phyloP scores from a whole-genome alignment of 2,797 vertebrate genomes.

The Sebastiscus albofasciatus region DNA sequence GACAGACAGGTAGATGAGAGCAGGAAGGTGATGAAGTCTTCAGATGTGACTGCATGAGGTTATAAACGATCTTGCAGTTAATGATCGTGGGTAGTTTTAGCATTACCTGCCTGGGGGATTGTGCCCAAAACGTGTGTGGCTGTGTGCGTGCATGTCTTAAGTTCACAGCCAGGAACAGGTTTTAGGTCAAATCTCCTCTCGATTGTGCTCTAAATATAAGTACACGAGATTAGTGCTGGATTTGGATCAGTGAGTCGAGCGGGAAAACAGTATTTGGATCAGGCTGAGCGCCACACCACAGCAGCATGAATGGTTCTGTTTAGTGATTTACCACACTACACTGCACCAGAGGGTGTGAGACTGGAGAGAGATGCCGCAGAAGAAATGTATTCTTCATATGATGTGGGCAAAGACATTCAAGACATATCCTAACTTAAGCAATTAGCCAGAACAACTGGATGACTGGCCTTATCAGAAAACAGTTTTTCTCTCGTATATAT shows the following conservation, averaged over 20 bases:
- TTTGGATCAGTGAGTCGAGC: slow-evolving; percentile 65
- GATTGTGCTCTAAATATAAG: slow-evolving; percentile 67
- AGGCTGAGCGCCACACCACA: slow-evolving; percentile 9
- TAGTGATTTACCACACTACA: background rate
- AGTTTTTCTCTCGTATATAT: background rate
- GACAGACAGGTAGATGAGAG: background rate
- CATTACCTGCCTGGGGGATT: background rate
- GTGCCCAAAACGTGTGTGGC: background rate
- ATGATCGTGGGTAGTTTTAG: slow-evolving; percentile 10
- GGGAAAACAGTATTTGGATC: slow-evolving; percentile 56
- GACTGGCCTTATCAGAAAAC: background rate
- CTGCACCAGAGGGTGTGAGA: background rate
- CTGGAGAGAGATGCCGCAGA: background rate
- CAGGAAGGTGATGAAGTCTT: background rate
- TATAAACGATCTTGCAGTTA: slow-evolving; percentile 2
- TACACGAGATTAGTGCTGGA: slow-evolving; percentile 66
- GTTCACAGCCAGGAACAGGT: slow-evolving; percentile 55
- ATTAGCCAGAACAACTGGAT: background rate
- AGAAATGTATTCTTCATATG: background rate
- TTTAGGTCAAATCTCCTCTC: slow-evolving; percentile 53
- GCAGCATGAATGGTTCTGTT: slow-evolving; percentile 7
- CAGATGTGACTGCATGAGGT: background rate
- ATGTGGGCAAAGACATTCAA: background rate
- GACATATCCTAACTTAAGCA: background rate
- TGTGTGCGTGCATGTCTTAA: slow-evolving; percentile 10